Evolutionary conservation across 2,888 invertebrate genomes (phyloP).

Genomic region (Ectemnius lituratus): DNA sequence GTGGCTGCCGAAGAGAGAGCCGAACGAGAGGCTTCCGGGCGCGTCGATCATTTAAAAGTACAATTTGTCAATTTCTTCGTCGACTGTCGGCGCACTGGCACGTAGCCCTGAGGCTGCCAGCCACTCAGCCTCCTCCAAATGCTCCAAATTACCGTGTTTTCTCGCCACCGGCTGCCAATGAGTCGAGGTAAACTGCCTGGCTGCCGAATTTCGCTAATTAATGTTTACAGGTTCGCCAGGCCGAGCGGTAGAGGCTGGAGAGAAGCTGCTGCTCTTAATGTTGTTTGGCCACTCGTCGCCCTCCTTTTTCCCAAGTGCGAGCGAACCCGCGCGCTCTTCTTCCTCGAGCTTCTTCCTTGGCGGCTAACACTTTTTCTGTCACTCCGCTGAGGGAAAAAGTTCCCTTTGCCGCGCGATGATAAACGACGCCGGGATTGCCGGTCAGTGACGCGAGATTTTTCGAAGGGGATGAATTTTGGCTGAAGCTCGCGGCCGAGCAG

Average conservation of each 20-base stretch:
- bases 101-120: slow-evolving; percentile 23
- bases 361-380: too few relatives aligned
- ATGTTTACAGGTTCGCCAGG: slow-evolving; percentile 45
- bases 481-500: too few relatives aligned
- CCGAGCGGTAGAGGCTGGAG: too few relatives aligned
- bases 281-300: not conserved
- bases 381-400: too few relatives aligned
- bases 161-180: slow-evolving; percentile 57
- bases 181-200: slow-evolving; percentile 49
- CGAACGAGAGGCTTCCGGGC: slow-evolving; percentile 30
- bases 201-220: slow-evolving; percentile 61
- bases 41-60: slow-evolving; percentile 61
- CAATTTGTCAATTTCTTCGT: slow-evolving; percentile 65
- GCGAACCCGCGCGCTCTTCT: too few relatives aligned
- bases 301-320: too few relatives aligned
- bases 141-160: slow-evolving; percentile 56
- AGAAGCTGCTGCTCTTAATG: not conserved
- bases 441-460: slow-evolving; percentile 58
- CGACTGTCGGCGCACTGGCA: slow-evolving; percentile 39
- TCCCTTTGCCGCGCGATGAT: slow-evolving; percentile 42
- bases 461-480: slow-evolving; percentile 10
- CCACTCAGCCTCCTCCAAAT: too few relatives aligned
- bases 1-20: too few relatives aligned
- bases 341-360: not conserved
- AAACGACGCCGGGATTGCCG: slow-evolving; percentile 59